Evolutionary conservation across 2,888 invertebrate species (phyloP).

Genomic region (Meghimatium bilineatum): DNA sequence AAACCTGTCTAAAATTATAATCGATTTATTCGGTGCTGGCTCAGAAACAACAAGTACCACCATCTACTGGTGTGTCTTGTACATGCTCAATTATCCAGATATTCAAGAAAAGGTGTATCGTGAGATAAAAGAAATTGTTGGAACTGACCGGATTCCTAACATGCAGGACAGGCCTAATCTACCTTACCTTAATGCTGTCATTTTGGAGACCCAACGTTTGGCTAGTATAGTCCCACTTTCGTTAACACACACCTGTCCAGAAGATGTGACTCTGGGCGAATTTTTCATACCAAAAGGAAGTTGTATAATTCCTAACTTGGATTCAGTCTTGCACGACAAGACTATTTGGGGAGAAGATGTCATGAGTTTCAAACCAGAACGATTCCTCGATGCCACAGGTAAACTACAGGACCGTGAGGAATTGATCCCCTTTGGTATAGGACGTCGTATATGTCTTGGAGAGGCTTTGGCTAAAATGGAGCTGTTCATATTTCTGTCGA

Average conservation of each 20-base stretch:
- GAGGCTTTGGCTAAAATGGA: slow-evolving; percentile 23
- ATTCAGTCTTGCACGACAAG: slow-evolving; percentile 14
- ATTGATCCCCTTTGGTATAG: not conserved
- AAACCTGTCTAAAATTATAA: not conserved
- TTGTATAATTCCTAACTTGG: not conserved
- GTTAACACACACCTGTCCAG: not conserved
- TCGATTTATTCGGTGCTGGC: not conserved
- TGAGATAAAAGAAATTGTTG: not conserved
- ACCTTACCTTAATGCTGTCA: slow-evolving; percentile 1
- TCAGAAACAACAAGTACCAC: slow-evolving; percentile 11
- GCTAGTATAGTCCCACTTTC: not conserved
- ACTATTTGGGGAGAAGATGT: slow-evolving; percentile 18
- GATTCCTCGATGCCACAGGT: not conserved
- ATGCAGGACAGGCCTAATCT: not conserved
- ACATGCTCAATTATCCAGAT: slow-evolving; percentile 10
- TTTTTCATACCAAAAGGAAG: not conserved
- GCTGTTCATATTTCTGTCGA: not conserved
- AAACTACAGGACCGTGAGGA: slow-evolving; percentile 1
- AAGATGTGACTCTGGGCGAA: not conserved
- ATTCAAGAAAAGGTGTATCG: slow-evolving; percentile 1
- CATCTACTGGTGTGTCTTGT: slow-evolving; percentile 2
- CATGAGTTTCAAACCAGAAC: slow-evolving; percentile 9
- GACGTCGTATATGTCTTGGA: slow-evolving; percentile 13
- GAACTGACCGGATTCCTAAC: not conserved
- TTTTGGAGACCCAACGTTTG: not conserved